phyloP scores from a whole-genome alignment of 2,888 invertebrate species.

The Scaptomyza caliginosa region DNA sequence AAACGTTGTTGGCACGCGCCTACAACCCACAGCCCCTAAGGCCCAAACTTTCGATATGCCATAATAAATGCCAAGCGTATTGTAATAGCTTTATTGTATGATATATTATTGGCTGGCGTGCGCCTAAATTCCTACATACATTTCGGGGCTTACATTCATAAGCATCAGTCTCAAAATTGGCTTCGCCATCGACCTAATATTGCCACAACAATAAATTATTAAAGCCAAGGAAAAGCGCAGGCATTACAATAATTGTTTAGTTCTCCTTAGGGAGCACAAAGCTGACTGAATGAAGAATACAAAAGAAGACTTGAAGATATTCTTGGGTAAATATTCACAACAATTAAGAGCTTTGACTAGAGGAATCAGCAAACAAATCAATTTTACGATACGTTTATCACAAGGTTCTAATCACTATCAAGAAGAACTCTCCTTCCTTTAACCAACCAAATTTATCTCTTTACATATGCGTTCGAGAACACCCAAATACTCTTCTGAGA shows the following conservation, averaged over 20 bases:
- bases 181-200: slow-evolving; percentile 21
- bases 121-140: not conserved
- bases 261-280: slow-evolving; percentile 28
- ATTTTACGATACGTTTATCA: too few species aligned
- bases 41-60: slow-evolving; percentile 12
- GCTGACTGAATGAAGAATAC: not conserved
- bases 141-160: slow-evolving; percentile 33
- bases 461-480: not conserved
- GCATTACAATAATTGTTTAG: slow-evolving; percentile 50
- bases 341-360: too few species aligned
- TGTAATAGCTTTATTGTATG: slow-evolving; percentile 73
- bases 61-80: slow-evolving; percentile 43
- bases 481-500: not conserved
- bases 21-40: slow-evolving; percentile 10
- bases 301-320: not conserved
- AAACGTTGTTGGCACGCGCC: slow-evolving; percentile 59
- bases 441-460: too few species aligned
- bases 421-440: too few species aligned
- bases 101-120: slow-evolving; percentile 57
- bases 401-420: too few species aligned
- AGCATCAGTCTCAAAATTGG: slow-evolving; percentile 26
- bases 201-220: slow-evolving; percentile 51
- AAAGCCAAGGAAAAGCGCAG: slow-evolving; percentile 15
- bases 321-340: not conserved
- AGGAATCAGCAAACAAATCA: too few species aligned